Evolutionary conservation across 2,113 vertebrate genomes (phyloP), one percentile per base, ranked within the genome.

Genomic region (Pandion haliaetus): DNA sequence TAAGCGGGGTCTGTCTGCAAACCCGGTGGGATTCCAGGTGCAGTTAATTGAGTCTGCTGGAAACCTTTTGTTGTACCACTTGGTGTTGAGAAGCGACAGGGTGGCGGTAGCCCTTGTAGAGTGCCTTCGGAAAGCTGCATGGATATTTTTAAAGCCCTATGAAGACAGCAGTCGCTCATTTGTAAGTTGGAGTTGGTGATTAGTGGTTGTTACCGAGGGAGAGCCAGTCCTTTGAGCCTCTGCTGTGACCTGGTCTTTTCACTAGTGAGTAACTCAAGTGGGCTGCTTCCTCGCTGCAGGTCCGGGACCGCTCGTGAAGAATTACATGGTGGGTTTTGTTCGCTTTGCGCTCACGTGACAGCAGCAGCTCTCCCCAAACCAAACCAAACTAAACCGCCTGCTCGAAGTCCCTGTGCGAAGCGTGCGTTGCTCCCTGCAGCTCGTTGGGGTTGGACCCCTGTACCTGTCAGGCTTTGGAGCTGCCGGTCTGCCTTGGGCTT

Each of bases 1-100:
- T 65, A 47, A 88, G 74, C 13, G 12, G 58, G 66, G 40, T 96
- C 76, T 83, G 74, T 62, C 66, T 88, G 45, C 82, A 82, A 25
- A 47, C 72, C 50, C 49, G 65, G 81, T 95, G 80, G 49, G 95
- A 66, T 97, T 96, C 97, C 93, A 96, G 84, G 81, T 93, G 82
- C 34, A 36, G 62, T 93, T 94, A 85, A 95, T 91, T 90, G 93
- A 91, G 90, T 62, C 86, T 63, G 70, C 87, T 95, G 77, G 86
- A 74, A 97, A 66, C 78, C 87, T 55, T 94, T 97, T 86, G 90
- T 70, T 90, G 71, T 90, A 93, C 40, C 66, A 42, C 65, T 63
- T 82, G 61, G 36, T 54, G 40, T 66, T 62, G 83, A 86, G 84
- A 65, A 84, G 74, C 2, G 6, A 31, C 55, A 63, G 17, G 50